phyloP scores from a whole-genome alignment of 2,113 vertebrate genomes.

The Hucho hucho region DNA sequence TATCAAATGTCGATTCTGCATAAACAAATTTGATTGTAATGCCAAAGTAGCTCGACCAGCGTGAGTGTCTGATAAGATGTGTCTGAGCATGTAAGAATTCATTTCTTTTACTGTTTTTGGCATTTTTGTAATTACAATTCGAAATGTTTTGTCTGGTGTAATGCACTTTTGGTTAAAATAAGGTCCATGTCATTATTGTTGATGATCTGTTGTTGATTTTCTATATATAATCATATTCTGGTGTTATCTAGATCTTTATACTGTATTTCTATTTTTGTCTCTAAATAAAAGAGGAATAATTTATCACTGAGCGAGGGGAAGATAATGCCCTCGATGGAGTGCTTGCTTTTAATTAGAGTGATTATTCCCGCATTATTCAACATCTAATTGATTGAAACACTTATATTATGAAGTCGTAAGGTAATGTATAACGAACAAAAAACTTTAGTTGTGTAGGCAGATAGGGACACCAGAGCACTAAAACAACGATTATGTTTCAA shows the following conservation, averaged over 20 bases:
- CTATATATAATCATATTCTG: not conserved
- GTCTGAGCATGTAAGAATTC: slow-evolving; percentile 11
- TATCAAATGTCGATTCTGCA: slow-evolving; percentile 96
- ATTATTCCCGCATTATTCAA: slow-evolving; percentile 78
- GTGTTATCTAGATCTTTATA: slow-evolving; percentile 45
- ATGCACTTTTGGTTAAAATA: not conserved
- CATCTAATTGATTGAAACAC: slow-evolving; percentile 31
- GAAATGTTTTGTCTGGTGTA: not conserved
- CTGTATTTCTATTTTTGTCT: not conserved
- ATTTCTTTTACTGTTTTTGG: not conserved
- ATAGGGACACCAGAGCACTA: not conserved
- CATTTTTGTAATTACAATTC: not conserved
- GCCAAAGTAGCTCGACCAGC: slow-evolving; percentile 62
- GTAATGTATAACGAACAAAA: not conserved
- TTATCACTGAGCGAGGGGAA: slow-evolving; percentile 73
- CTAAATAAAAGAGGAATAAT: slow-evolving; percentile 50
- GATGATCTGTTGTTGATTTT: not conserved
- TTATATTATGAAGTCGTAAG: not conserved
- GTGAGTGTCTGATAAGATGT: slow-evolving; percentile 25
- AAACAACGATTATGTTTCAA: not conserved
- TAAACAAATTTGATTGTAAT: slow-evolving; percentile 94
- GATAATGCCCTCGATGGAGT: slow-evolving; percentile 76
- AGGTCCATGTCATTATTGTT: not conserved
- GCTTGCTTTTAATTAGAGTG: slow-evolving; percentile 79
- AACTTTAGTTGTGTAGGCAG: not conserved